Conservation (phyloP, 2,797 vertebrate genomes). For the Pangasius larnaudii region DNA sequence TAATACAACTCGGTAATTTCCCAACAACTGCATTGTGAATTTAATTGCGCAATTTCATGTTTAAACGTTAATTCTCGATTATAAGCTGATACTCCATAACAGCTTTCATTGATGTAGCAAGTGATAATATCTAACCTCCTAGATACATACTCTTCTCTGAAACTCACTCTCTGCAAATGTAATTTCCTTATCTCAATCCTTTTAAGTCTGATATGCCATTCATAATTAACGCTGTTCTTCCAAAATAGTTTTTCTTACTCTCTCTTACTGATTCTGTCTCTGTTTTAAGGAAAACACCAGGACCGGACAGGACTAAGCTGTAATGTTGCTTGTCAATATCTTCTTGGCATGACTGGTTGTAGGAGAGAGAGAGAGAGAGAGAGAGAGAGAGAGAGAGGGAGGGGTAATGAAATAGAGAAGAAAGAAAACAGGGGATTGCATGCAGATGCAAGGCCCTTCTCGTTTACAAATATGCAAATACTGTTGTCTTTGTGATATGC, state of each 20-base stretch:
- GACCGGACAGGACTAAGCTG: constrained; percentile 51
- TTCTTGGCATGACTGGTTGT: constrained; percentile 70
- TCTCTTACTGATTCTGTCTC: constrained; percentile 46
- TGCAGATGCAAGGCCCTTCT: constrained; percentile 83
- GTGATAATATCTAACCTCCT: neutral
- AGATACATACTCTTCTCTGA: neutral
- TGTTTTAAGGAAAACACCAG: constrained; percentile 54
- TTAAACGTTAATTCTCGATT: neutral
- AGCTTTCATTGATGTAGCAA: neutral
- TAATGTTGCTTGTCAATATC: constrained; percentile 61
- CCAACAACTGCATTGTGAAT: neutral
- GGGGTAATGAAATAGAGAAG: constrained; percentile 72
- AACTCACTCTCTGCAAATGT: neutral
- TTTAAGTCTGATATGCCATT: neutral
- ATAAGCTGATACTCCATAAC: neutral
- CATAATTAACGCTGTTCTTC: neutral
- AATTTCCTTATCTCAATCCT: neutral
- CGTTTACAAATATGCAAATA: constrained; percentile 95
- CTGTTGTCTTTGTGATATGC: constrained; percentile 91
- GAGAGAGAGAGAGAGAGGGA: constrained; percentile 40
- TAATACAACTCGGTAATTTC: neutral
- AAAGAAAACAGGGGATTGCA: constrained; percentile 78
- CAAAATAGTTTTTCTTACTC: constrained; percentile 23
- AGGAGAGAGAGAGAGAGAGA: constrained; percentile 43
- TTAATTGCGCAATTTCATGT: neutral